Evolutionary conservation across 2,797 vertebrate genomes (phyloP), one percentile per base, ranked within the genome.

Genomic region (Dendrocincla fuliginosa): DNA sequence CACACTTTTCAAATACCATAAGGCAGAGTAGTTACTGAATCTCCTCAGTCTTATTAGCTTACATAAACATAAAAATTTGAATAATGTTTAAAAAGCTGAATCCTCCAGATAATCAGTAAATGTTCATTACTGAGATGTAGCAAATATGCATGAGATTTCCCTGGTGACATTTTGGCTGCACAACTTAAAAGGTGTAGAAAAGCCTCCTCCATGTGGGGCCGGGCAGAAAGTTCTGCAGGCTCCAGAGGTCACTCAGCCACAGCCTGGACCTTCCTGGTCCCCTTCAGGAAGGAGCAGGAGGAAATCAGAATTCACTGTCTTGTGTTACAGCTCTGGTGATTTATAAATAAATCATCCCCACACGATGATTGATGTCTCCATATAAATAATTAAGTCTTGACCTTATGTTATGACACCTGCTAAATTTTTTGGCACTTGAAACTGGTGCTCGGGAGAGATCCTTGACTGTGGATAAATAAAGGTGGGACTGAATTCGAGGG

Each of bases 321-420:
- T 46, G 7, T 95, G 63, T 76, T 87, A 73, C 75, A 60, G 70
- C 90, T 94, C 94, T 71, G 81, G 86, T 90, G 91, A 94, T 94
- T 96, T 97, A 97, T 95, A 97, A 97, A 98, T 95, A 97, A 98
- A 97, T 95, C 94, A 97, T 94, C 85, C 23, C 17, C 87, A 35
- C 71, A 33, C 5, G 41, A 80, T 96, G 97, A 98, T 87, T 95
- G 97, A 97, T 97, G 97, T 93, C 89, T 95, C 88, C 81, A 89
- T 93, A 97, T 98, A 98, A 98, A 98, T 98, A 98, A 98, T 98
- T 98, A 98, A 98, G 96, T 88, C 91, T 93, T 98, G 97, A 98
- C 97, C 97, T 98, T 97, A 97, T 95, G 96, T 97, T 97, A 95
- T 95, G 95, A 97, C 95, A 97, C 96, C 97, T 97, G 96, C 96